Conservation (phyloP, 2,113 vertebrate species). For the Trichomycterus rosablanca region DNA sequence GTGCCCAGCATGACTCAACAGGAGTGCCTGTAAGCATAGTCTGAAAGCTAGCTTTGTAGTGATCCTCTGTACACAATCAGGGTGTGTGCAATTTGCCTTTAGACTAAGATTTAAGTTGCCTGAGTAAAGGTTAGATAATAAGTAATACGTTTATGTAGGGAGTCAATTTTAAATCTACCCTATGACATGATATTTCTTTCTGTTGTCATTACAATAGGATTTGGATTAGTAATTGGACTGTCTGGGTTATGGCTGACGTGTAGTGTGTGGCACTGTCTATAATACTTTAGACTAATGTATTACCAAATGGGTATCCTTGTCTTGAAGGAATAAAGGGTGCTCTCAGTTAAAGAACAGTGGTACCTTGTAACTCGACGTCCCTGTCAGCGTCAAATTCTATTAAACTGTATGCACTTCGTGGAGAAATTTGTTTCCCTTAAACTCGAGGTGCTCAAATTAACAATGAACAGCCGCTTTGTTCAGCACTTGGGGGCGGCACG, state of each 20-base stretch:
- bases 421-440: too few relatives aligned
- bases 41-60: conserved; percentile 7
- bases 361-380: too few relatives aligned
- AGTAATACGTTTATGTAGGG: not conserved
- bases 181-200: not conserved
- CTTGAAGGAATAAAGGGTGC: too few relatives aligned
- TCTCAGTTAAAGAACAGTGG: too few relatives aligned
- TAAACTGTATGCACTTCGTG: too few relatives aligned
- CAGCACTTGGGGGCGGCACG: too few relatives aligned
- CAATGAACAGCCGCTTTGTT: too few relatives aligned
- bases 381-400: too few relatives aligned
- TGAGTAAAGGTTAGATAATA: conserved; percentile 6
- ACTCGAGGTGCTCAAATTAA: too few relatives aligned
- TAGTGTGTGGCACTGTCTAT: not conserved
- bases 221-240: not conserved
- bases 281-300: too few relatives aligned
- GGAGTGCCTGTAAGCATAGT: conserved; percentile 19
- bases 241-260: not conserved
- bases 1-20: conserved; percentile 19
- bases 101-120: not conserved
- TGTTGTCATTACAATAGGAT: not conserved
- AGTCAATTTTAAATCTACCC: not conserved
- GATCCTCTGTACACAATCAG: conserved; percentile 12
- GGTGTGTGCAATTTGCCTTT: conserved; percentile 18
- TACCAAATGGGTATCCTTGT: too few relatives aligned